Percentiles rank a stretch among this genome's conserved stretches.
Evolutionary conservation across 2,888 invertebrate genomes (phyloP).

Genomic region (Nymphalis c-album): DNA sequence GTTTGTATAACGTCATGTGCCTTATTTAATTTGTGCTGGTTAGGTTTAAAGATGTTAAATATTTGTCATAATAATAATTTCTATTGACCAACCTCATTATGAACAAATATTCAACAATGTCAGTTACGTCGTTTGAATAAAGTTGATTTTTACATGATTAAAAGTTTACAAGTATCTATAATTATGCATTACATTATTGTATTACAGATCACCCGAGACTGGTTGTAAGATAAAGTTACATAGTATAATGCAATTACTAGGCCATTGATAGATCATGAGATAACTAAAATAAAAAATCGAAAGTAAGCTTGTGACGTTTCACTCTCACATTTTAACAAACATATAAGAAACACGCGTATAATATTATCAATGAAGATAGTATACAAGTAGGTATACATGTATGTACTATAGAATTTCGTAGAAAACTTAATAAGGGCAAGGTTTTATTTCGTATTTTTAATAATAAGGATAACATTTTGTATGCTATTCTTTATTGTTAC

Average conservation of each 20-base stretch:
- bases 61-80: neutral
- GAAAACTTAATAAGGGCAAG: too few species aligned
- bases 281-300: slow-evolving; percentile 2
- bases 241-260: slow-evolving; percentile 26
- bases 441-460: too few species aligned
- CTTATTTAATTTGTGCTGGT: too few species aligned
- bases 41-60: neutral
- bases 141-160: slow-evolving; percentile 2
- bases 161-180: neutral
- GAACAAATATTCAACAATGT: neutral
- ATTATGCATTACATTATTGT: slow-evolving; percentile 33
- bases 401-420: too few species aligned
- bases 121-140: neutral
- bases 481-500: too few species aligned
- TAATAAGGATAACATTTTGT: too few species aligned
- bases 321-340: neutral
- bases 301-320: slow-evolving; percentile 3
- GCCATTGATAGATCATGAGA: slow-evolving; percentile 20
- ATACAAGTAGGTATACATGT: too few species aligned
- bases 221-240: slow-evolving; percentile 23
- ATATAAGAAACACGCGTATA: too few species aligned
- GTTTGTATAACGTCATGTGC: too few species aligned
- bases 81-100: neutral
- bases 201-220: slow-evolving; percentile 24
- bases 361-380: too few species aligned